Conservation (phyloP, 2,113 vertebrate genomes). For the Prunella himalayana region DNA sequence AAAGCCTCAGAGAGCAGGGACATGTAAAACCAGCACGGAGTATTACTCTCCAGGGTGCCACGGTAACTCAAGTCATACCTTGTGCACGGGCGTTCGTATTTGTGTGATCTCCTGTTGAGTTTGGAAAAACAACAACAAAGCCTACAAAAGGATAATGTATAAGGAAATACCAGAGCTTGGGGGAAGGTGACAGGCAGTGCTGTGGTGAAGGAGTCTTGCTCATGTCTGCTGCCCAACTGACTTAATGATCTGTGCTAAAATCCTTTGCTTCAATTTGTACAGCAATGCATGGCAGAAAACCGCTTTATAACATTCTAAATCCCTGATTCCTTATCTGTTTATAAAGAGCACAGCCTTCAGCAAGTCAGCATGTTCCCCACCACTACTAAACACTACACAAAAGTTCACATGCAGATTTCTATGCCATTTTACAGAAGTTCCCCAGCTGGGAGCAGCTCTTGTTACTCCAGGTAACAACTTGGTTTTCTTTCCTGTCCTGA, state of each 20-base stretch:
- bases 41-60: slow-evolving; percentile 62
- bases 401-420: background rate
- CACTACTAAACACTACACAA: background rate
- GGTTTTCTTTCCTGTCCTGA: background rate
- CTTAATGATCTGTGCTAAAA: background rate
- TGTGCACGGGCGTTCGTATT: slow-evolving; percentile 33
- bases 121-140: slow-evolving; percentile 51
- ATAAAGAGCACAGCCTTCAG: background rate
- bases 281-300: background rate
- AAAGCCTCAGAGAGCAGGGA: slow-evolving; percentile 66
- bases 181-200: background rate
- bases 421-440: background rate
- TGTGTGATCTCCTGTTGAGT: slow-evolving; percentile 7
- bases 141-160: background rate
- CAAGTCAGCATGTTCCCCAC: background rate
- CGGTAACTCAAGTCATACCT: slow-evolving; percentile 45
- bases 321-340: background rate
- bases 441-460: background rate
- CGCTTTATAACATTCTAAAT: background rate
- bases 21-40: slow-evolving; percentile 64
- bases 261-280: background rate
- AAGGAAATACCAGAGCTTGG: background rate
- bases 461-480: background rate
- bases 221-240: rapidly evolving
- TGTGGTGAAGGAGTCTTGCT: background rate